Evolutionary conservation across 2,888 invertebrate genomes (phyloP), one percentile per base, ranked within the genome.

Genomic region (Brachycybe producta): DNA sequence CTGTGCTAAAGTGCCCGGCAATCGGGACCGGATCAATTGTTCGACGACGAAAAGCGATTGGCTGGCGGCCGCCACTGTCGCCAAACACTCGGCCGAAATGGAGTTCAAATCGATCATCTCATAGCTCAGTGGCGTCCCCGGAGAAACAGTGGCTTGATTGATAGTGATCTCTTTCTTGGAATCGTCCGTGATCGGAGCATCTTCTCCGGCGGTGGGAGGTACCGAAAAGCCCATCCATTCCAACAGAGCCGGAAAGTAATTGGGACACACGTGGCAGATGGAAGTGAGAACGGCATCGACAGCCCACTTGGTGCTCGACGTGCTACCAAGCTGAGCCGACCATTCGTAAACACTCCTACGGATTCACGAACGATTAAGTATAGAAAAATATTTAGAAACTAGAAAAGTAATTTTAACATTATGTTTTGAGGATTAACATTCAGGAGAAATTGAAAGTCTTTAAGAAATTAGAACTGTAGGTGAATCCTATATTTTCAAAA

Each of bases 241-340:
- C 51, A 90, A 67, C 27, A 90, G 65, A 57, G 77, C 71, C 40
- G 77, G 78, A 62, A 87, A 90, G 47, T 84, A 70, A 55, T 80
- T 79, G 0, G 86, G 82, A 57, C 80, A 76, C 27, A 87, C 82
- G 66, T 81, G 84, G 67, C 88, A 90, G 62, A 88, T 74, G 3
- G 88, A 81, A 65, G 90, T 91, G 43, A 91, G 67, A 49, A 87
- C 75, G 61, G 83, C 78, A 67, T 91, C 87, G n/a, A 91, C 75
- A 0, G 87, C 77, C 60, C 80, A 78, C 68, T 90, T 90, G 45
- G 90, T 70, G 1, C 82, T 77, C 4, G 80, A 78, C 50, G 78
- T 75, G 36, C 78, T 75, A 17, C 78, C 75, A 40, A 84, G 71
- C n/a, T 74, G 72, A 49, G 77, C 71, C 19, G 83, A 79, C 82